Base-by-base conservation (phyloP, 2,888 invertebrate species). In the Melolontha melolontha region DNA sequence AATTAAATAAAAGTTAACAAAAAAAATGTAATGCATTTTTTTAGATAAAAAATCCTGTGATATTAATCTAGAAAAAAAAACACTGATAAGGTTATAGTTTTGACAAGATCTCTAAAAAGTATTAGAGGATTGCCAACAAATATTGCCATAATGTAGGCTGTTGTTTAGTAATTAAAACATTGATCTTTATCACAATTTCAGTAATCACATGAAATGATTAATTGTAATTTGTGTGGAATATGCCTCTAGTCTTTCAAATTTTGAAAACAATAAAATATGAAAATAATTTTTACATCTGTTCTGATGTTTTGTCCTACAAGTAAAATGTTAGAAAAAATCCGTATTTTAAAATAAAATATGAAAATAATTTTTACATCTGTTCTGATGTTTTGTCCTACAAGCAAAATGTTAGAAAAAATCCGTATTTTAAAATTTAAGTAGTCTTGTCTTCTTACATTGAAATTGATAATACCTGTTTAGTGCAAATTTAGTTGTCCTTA, bases 71-170 rank as follows among this genome's bases (percentile, higher is more conserved):
- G 29, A 51, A n/a, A 50, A 50, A 50, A 10, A 29, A 51, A 12
- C 11, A 8, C 12, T 27, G 29, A 14, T 51, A 22, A 41, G 42
- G 42, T 57, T 57, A 57, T n/a, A 57, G 22, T 57, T 27, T 40
- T 57, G 55, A 27, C 55, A 57, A 42, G 55, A n/a, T 42, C 27
- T 41, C 17, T 5, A 14, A 6, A 5, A 16, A 1, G 8, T 8
- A 11, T 49, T 49, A 22, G 1, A 34, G 22, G 27, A 42, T 11
- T 41, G 41, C 22, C 55, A 57, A 57, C 41, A 57, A 41, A 22
- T 57, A 42, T 41, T n/a, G 27, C 42, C 16, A 27, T 49, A 42
- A 42, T 42, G 55, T 57, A 57, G 55, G 55, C 41, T 22, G 40
- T 57, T 57, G 55, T 57, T 41, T 57, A 41, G 16, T 17, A 27